phyloP scores from a whole-genome alignment of 2,797 vertebrate species.

The Halcyon smyrnensis region DNA sequence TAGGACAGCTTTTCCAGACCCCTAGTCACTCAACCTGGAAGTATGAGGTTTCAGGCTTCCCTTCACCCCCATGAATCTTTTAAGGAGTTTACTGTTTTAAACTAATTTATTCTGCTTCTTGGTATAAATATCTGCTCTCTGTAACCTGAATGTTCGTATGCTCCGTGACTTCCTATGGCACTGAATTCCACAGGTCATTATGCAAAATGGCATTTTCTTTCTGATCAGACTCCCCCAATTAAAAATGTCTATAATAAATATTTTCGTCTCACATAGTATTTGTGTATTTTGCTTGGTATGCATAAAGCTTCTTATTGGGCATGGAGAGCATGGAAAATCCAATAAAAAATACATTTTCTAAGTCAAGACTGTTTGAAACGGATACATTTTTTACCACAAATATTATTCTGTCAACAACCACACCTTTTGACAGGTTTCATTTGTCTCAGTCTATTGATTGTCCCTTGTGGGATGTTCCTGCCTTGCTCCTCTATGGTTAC shows the following conservation, averaged over 20 bases:
- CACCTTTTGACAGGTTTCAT: slow-evolving; percentile 20
- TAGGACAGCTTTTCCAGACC: not conserved
- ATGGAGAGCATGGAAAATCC: not conserved
- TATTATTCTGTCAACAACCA: not conserved
- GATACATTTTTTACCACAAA: not conserved
- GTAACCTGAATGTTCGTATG: not conserved
- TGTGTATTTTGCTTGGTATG: not conserved
- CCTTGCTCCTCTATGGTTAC: rapidly evolving
- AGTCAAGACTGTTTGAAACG: not conserved
- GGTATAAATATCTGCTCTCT: not conserved
- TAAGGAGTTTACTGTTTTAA: not conserved
- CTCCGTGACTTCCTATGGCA: not conserved
- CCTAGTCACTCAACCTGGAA: not conserved
- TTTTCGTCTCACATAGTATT: not conserved
- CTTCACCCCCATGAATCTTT: not conserved
- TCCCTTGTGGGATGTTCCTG: not conserved
- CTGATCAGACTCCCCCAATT: not conserved
- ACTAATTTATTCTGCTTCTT: not conserved
- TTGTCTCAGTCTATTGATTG: slow-evolving; percentile 7
- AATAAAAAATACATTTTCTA: not conserved
- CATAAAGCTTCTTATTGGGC: not conserved
- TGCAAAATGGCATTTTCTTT: not conserved
- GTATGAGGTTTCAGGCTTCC: not conserved
- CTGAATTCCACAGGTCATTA: not conserved
- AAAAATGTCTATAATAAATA: not conserved